Percentiles rank a stretch among this genome's conserved stretches.
Conservation (phyloP, 2,888 invertebrate species). For the Xestobium rufovillosum region DNA sequence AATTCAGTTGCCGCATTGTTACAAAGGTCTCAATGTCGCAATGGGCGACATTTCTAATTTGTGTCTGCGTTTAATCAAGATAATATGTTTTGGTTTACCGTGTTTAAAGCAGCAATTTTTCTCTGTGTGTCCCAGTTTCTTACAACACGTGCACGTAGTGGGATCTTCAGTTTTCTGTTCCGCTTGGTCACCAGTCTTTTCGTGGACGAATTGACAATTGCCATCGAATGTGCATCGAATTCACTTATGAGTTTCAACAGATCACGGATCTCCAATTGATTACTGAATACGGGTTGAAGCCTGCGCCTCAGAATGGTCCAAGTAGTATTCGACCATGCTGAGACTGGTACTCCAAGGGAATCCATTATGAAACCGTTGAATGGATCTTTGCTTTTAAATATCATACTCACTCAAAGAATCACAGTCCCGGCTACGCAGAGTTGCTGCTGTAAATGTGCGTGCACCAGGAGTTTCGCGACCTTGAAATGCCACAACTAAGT, state of each 20-base stretch:
- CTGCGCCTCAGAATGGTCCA: no score
- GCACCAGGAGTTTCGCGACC: slow-evolving; percentile 11
- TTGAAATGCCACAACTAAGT: not conserved
- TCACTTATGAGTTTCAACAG: slow-evolving; percentile 19
- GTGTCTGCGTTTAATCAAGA: slow-evolving; percentile 15
- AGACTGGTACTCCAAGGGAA: slow-evolving; percentile 16
- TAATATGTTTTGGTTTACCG: slow-evolving; percentile 10
- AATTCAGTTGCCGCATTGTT: slow-evolving; percentile 13
- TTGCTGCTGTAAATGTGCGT: slow-evolving; percentile 10
- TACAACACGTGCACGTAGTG: slow-evolving; percentile 15
- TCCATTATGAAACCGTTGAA: no score
- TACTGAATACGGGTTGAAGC: slow-evolving; percentile 15
- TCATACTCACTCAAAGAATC: slow-evolving; percentile 19
- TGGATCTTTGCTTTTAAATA: slow-evolving; percentile 13
- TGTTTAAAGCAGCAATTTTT: slow-evolving; percentile 19
- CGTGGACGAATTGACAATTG: no score
- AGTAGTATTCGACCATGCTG: slow-evolving; percentile 18
- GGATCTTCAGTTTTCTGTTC: no score
- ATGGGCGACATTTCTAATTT: slow-evolving; percentile 16
- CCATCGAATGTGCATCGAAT: slow-evolving; percentile 17
- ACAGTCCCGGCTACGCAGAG: slow-evolving; percentile 12
- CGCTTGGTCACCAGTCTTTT: no score
- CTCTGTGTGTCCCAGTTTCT: slow-evolving; percentile 20
- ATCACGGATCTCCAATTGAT: slow-evolving; percentile 13
- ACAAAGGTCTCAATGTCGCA: slow-evolving; percentile 18